Evolutionary conservation across 2,888 invertebrate genomes (phyloP), one percentile per base, ranked within the genome.

Genomic region (Lypha dubia): DNA sequence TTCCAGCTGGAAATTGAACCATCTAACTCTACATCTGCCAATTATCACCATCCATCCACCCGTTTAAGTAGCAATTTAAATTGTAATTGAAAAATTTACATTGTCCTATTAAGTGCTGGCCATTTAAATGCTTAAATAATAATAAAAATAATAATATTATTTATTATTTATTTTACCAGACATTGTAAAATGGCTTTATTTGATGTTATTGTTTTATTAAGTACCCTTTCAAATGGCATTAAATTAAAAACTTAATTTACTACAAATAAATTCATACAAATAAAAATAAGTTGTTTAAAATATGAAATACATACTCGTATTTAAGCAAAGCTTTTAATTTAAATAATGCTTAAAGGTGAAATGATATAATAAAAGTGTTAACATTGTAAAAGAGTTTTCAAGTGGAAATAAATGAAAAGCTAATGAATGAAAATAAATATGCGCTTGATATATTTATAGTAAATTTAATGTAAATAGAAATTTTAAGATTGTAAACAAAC

Each of bases 121-220:
- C 53, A 75, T 44, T 67, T 35, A 35, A 74, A 56, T 38, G 35
- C 32, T 32, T 56, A 51, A 35, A 49, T 53, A 53, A 46, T 53
- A 75, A 75, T 24, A 75, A 46, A 41, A 75, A 75, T 24, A 75
- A 75, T 22, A 75, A 35, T 24, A 67, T 58, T 65, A 75, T 75
- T 65, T 75, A 75, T 75, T 75, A 44, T 41, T 9, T 15, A 56
- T 53, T 75, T 56, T 32, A 4, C n/a, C 70, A 70, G 70, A 70
- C 56, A 56, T 56, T 56, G 17, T 41, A 41, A 63, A 63, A 44
- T 17, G 17, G 28, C 28, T 28, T 49, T 0, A 49, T 73, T 35
- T 35, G 46, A 3, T 73, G 46, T 49, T 73, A 35, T 73, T 60
- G 22, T 73, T 73, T 44, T 28, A 44, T 20, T 65, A 44, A 65